phyloP scores from a whole-genome alignment of 1,140 invertebrate genomes.

The Trichonephila clavata region DNA sequence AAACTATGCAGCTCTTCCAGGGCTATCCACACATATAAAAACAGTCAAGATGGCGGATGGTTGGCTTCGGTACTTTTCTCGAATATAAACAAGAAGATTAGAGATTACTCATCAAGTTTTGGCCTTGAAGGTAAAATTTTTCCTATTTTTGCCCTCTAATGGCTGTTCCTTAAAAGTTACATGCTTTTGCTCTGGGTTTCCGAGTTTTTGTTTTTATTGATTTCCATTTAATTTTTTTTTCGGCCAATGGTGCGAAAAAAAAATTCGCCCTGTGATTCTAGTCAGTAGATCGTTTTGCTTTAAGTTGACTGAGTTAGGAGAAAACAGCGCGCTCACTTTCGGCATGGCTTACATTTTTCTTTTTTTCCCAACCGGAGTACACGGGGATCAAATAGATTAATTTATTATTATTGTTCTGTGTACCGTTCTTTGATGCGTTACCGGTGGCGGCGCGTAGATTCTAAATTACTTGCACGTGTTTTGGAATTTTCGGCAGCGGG shows the following conservation, averaged over 20 bases:
- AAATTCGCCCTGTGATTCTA: constrained; percentile 35
- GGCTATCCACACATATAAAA: constrained; percentile 74
- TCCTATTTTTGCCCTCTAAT: constrained; percentile 20
- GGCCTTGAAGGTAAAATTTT: constrained; percentile 72
- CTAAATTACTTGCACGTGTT: constrained; percentile 57
- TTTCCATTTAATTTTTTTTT: constrained; percentile 52
- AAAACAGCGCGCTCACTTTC: constrained; percentile 26
- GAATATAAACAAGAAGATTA: constrained; percentile 76
- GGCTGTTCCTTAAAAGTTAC: constrained; percentile 10
- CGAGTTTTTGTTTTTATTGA: constrained; percentile 54
- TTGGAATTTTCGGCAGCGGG: constrained; percentile 36
- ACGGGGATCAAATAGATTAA: constrained; percentile 34
- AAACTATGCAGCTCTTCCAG: constrained; percentile 68
- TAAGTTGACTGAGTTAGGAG: neutral
- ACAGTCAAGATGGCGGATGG: constrained; percentile 77
- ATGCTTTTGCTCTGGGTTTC: constrained; percentile 20
- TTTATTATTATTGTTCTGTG: constrained; percentile 50
- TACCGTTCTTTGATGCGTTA: constrained; percentile 12
- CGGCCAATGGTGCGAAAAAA: constrained; percentile 69
- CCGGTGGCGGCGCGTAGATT: constrained; percentile 42
- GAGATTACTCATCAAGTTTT: constrained; percentile 68
- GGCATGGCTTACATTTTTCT: constrained; percentile 43
- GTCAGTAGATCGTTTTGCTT: constrained; percentile 4
- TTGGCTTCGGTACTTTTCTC: constrained; percentile 75
- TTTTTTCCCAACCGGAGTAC: constrained; percentile 11